Evolutionary conservation across 2,888 invertebrate genomes (phyloP).

Genomic region (Acleris cristana): DNA sequence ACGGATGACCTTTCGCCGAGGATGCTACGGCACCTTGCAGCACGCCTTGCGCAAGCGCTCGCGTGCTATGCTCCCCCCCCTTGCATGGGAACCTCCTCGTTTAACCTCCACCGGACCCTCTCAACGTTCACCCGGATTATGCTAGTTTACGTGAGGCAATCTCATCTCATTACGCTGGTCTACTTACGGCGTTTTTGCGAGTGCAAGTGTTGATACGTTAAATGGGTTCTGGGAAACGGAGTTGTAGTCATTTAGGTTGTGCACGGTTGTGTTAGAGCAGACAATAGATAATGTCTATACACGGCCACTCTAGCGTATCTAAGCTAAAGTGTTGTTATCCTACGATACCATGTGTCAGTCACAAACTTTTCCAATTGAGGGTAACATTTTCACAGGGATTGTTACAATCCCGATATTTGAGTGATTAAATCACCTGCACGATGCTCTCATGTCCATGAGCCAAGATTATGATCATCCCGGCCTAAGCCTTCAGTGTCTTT

Average conservation of each 20-base stretch:
- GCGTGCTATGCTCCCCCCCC: constrained; percentile 57
- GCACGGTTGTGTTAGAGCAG: too few species aligned
- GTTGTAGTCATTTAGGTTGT: not conserved
- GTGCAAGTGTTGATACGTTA: constrained; percentile 25
- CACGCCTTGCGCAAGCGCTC: constrained; percentile 56
- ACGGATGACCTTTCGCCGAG: constrained; percentile 71
- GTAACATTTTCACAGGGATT: too few species aligned
- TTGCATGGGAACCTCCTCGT: constrained; percentile 56
- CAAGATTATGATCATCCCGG: too few species aligned
- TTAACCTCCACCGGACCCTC: constrained; percentile 46
- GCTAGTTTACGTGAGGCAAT: constrained; percentile 39
- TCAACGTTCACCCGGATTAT: constrained; percentile 50
- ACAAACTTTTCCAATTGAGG: too few species aligned
- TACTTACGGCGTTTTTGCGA: constrained; percentile 33
- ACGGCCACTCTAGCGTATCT: too few species aligned
- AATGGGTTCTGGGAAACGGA: constrained; percentile 21
- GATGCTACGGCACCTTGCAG: constrained; percentile 67
- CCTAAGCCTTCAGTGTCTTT: too few species aligned
- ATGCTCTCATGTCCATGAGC: too few species aligned
- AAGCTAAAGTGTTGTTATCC: too few species aligned
- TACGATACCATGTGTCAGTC: too few species aligned
- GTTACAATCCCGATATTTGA: too few species aligned
- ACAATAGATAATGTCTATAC: too few species aligned
- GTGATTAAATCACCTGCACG: too few species aligned
- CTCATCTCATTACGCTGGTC: constrained; percentile 32